A percentile compares a stretch with the other conserved stretches of the same genome.
Evolutionary conservation across 53 echinoderm and acorn worm genomes (phyloP).

Genomic region (Zoroaster sp.): DNA sequence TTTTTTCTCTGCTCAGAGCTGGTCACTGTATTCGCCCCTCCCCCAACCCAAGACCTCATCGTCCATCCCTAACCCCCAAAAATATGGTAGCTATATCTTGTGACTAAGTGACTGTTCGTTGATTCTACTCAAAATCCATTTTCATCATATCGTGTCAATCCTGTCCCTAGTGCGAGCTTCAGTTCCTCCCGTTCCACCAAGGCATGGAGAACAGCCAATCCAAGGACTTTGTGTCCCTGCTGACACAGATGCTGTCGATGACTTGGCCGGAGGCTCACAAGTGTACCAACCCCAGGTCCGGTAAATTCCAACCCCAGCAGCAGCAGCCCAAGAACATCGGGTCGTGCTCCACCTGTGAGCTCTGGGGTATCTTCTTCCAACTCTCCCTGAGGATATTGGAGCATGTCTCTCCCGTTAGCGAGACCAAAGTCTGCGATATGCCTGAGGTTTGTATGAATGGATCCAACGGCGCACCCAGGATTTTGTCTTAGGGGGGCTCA

Average conservation of each 20-base stretch:
- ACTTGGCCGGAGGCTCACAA: slow-evolving; percentile 77
- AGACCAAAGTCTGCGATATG: slow-evolving; percentile 83
- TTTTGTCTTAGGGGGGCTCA: no score
- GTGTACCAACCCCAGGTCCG: slow-evolving; percentile 47
- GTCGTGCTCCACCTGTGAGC: slow-evolving; percentile 84
- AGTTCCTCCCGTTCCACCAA: slow-evolving; percentile 71
- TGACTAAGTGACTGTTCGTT: no score
- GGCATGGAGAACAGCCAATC: slow-evolving; percentile 91
- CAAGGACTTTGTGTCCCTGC: slow-evolving; percentile 83
- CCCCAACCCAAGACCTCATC: not conserved
- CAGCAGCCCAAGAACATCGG: slow-evolving; percentile 57
- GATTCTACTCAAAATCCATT: not conserved
- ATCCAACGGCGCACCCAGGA: no score
- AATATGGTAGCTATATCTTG: no score
- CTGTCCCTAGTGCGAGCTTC: slow-evolving; percentile 77
- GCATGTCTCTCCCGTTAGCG: slow-evolving; percentile 74
- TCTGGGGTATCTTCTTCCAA: slow-evolving; percentile 93
- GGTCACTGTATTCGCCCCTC: not conserved
- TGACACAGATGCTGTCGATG: slow-evolving; percentile 82
- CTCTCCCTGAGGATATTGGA: slow-evolving; percentile 74
- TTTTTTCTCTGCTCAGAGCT: no score
- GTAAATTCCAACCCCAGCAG: slow-evolving; percentile 28
- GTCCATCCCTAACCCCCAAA: no score
- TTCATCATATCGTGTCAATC: not conserved
- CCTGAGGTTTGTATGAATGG: slow-evolving; percentile 38